phyloP scores from a whole-genome alignment of 2,113 vertebrate species.

The Cyanoliseus patagonus region DNA sequence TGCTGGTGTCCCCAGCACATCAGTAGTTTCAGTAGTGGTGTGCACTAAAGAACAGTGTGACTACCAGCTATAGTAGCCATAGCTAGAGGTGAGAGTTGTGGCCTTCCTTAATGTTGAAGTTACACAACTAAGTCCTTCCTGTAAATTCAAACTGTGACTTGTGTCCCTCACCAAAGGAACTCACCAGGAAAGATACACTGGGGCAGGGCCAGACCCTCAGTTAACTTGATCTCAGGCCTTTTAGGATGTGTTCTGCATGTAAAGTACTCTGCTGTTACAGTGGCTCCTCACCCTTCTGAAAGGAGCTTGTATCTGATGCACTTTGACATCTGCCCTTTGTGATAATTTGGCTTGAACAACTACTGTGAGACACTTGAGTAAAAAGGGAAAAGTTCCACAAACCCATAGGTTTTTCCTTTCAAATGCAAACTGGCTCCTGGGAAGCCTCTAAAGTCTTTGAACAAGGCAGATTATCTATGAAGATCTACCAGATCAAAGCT shows the following conservation, averaged over 20 bases:
- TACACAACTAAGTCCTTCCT: too few relatives aligned
- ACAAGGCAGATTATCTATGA: neutral
- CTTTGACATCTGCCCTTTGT: neutral
- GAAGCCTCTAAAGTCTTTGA: neutral
- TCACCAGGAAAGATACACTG: neutral
- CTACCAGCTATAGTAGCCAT: fast-evolving
- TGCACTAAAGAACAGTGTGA: neutral
- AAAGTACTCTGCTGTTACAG: neutral
- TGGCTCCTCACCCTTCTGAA: neutral
- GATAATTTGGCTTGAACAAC: neutral
- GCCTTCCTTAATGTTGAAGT: neutral
- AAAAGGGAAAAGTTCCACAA: neutral
- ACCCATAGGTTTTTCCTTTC: neutral
- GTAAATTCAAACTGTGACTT: neutral
- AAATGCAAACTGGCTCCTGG: neutral
- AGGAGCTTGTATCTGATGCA: neutral
- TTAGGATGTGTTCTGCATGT: neutral
- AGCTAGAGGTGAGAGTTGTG: neutral
- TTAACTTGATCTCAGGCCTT: neutral
- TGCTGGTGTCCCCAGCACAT: neutral
- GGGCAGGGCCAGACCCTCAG: neutral
- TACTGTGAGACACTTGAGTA: neutral
- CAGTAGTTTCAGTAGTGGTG: neutral
- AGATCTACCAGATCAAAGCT: neutral
- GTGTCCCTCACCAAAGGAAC: neutral